Evolutionary conservation across 2,113 vertebrate species (phyloP).

Genomic region (Hippocampus barbouri): DNA sequence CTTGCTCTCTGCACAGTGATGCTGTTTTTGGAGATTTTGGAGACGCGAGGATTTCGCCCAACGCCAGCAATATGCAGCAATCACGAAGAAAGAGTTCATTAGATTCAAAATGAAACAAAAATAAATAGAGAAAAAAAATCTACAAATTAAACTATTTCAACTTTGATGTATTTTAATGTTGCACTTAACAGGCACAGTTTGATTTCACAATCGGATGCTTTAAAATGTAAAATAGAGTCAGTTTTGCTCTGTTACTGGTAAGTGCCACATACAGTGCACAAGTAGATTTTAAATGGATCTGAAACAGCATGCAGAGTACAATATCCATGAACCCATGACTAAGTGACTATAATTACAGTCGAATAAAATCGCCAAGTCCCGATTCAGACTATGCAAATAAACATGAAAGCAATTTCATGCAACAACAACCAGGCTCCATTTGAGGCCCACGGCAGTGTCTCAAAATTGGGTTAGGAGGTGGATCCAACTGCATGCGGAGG

Average conservation of each 20-base stretch:
- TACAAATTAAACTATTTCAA: too few relatives aligned
- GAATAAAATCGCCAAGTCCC: not conserved
- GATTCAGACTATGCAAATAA: not conserved
- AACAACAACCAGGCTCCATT: slow-evolving; percentile 67
- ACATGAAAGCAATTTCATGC: slow-evolving; percentile 22
- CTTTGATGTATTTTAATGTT: too few relatives aligned
- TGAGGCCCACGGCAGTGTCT: slow-evolving; percentile 70
- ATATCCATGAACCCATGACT: not conserved
- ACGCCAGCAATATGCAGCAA: not conserved
- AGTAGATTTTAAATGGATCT: not conserved
- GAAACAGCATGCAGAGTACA: not conserved
- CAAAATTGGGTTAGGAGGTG: slow-evolving; percentile 29
- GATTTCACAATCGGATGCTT: too few relatives aligned
- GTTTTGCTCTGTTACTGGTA: not conserved
- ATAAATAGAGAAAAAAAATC: too few relatives aligned
- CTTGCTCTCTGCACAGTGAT: too few relatives aligned
- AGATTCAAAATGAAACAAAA: too few relatives aligned
- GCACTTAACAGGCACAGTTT: too few relatives aligned
- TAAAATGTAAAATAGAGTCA: too few relatives aligned
- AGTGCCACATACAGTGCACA: not conserved
- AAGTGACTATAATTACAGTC: not conserved
- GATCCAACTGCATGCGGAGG: slow-evolving; percentile 70
- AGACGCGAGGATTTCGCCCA: too few relatives aligned
- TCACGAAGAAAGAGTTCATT: too few relatives aligned
- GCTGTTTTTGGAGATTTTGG: too few relatives aligned